Evolutionary conservation across 2,797 vertebrate species (phyloP).

Genomic region (Threskiornis aethiopicus): DNA sequence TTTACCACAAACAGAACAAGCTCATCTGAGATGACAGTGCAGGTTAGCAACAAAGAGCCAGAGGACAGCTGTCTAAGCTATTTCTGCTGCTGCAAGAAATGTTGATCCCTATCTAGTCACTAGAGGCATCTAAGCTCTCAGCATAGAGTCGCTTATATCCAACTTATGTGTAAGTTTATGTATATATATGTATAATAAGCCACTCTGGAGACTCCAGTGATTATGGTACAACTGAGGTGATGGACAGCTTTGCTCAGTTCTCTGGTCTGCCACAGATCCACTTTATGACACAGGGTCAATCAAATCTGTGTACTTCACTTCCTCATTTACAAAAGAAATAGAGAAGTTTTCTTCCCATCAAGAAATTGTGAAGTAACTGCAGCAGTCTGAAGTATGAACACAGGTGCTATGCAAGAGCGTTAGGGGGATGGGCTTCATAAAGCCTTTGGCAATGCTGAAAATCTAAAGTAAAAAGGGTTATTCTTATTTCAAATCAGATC

Average conservation of each 20-base stretch:
- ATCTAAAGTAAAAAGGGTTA: not conserved
- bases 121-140: not conserved
- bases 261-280: not conserved
- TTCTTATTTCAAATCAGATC: not conserved
- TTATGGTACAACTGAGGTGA: not conserved
- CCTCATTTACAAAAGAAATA: not conserved
- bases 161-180: not conserved
- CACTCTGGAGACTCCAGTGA: not conserved
- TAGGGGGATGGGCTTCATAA: not conserved
- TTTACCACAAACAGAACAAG: not conserved
- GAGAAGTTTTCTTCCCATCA: not conserved
- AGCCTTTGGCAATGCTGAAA: not conserved
- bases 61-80: not conserved
- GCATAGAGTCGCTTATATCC: not conserved
- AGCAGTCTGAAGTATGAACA: not conserved
- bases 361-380: not conserved
- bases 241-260: not conserved
- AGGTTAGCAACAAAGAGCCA: not conserved
- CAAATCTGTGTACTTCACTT: not conserved
- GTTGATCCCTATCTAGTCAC: not conserved
- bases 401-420: not conserved
- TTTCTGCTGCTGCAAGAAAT: not conserved
- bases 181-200: not conserved
- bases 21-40: not conserved
- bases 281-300: not conserved